These are phyloP conservation scores for Lamellibrachia columna DNA, from an alignment of 2,888 invertebrate species.

Conservation along the genomic window DNA sequence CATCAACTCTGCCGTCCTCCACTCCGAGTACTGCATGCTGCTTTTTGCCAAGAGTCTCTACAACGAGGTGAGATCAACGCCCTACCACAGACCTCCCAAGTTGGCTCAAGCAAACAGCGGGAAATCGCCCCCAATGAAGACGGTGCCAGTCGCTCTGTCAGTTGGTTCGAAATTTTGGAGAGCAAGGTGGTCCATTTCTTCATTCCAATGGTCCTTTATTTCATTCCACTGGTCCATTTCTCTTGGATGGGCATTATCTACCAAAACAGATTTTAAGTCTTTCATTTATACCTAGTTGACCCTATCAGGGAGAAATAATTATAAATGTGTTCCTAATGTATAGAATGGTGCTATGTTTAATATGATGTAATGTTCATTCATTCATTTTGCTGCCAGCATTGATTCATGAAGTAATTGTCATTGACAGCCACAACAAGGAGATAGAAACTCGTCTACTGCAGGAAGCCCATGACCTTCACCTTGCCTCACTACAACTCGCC, in stretches of 20 bases:
- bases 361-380: not conserved
- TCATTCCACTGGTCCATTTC: too few relatives aligned
- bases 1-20: constrained; percentile 76
- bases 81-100: too few relatives aligned
- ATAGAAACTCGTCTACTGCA: constrained; percentile 73
- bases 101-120: too few relatives aligned
- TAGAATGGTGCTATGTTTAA: not conserved
- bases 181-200: too few relatives aligned
- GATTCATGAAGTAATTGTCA: constrained; percentile 91
- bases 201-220: too few relatives aligned
- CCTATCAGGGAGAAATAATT: not conserved
- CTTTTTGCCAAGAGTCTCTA: constrained; percentile 89
- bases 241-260: too few relatives aligned
- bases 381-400: constrained; percentile 71
- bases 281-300: not conserved
- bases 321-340: not conserved
- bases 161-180: too few relatives aligned
- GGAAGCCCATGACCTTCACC: constrained; percentile 86
- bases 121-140: too few relatives aligned
- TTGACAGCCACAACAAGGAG: constrained; percentile 74
- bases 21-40: constrained; percentile 83
- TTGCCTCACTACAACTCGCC: constrained; percentile 81
- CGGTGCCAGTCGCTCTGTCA: too few relatives aligned
- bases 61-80: constrained; percentile 73
- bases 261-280: too few relatives aligned